Evolutionary conservation across 2,113 vertebrate genomes (phyloP).

Genomic region (Marcusenius ussheri): DNA sequence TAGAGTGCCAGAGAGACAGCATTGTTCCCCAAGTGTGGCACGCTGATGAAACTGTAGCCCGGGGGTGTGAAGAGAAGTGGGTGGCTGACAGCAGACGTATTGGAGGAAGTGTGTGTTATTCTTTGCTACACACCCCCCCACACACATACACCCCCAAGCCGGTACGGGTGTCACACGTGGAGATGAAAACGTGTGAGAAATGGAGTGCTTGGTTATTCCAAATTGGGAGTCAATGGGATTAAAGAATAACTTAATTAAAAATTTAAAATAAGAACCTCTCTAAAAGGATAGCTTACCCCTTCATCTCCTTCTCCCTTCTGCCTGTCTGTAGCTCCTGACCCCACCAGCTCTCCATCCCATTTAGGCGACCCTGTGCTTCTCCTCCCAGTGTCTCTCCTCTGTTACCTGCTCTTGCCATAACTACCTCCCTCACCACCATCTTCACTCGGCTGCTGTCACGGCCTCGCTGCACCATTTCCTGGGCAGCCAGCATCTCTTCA

Average conservation of each 20-base stretch:
- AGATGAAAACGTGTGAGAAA: background rate
- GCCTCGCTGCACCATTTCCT: background rate
- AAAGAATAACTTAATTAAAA: background rate
- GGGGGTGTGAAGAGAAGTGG: background rate
- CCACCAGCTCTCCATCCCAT: background rate
- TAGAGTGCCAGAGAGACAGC: background rate
- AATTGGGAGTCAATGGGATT: background rate
- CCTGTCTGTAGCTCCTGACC: background rate
- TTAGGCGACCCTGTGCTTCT: background rate
- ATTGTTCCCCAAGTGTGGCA: background rate
- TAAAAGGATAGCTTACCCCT: background rate
- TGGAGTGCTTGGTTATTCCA: background rate
- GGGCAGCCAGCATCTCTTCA: background rate
- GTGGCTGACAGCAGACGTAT: background rate
- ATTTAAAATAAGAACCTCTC: background rate
- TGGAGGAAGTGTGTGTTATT: conserved; percentile 1
- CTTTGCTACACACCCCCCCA: no score
- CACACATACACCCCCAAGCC: background rate
- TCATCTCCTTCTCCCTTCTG: background rate
- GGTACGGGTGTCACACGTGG: background rate
- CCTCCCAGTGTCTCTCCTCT: background rate
- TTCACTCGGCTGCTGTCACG: background rate
- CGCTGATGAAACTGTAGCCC: background rate
- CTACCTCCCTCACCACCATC: background rate
- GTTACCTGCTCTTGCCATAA: no score